Evolutionary conservation across 2,113 vertebrate genomes (phyloP), one percentile per base, ranked within the genome.

Genomic region (Seriola quinqueradiata): DNA sequence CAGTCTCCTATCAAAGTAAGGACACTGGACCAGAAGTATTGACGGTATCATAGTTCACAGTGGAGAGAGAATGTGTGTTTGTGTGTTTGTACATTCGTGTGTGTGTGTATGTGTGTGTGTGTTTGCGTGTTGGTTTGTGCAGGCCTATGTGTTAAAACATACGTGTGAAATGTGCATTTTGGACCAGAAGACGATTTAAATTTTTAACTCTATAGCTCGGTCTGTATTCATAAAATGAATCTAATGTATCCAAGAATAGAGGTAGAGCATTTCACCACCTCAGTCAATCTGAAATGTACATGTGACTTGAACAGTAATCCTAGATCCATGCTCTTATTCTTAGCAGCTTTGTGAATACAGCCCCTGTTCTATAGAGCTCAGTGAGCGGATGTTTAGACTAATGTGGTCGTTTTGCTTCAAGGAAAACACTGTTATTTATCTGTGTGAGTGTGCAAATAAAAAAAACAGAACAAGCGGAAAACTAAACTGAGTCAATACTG

Each of bases 301-400:
- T 13, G 68, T 82, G 75, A 77, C 68, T 54, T 79, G 21, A 81
- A 36, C 60, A 50, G 32, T 80, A 84, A 88, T 89, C 63, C 74
- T 38, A 61, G 77, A 69, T 59, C 55, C 54, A 32, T 81, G 77
- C 71, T 84, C 66, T 85, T 83, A 64, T 81, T 83, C 74, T 75
- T 68, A 85, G 80, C 75, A 68, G 77, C 84, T 89, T 88, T 87
- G 83, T 92, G 85, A 85, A 87, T 88, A 83, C 75, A 83, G 74
- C 1, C 75, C 52, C 65, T 83, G 78, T 52, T 81, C 84, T 82
- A 79, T 85, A 68, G 82, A 85, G 79, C 25, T 81, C 68, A 50
- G 34, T 77, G 42, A 84, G n/a, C 48, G 72, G 52, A 63, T 63
- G 67, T 76, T 44, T 70, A 82, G 64, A 72, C 77, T 80, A 75